Base-by-base conservation (phyloP, 2,888 invertebrate genomes). In the Empis stercorea region DNA sequence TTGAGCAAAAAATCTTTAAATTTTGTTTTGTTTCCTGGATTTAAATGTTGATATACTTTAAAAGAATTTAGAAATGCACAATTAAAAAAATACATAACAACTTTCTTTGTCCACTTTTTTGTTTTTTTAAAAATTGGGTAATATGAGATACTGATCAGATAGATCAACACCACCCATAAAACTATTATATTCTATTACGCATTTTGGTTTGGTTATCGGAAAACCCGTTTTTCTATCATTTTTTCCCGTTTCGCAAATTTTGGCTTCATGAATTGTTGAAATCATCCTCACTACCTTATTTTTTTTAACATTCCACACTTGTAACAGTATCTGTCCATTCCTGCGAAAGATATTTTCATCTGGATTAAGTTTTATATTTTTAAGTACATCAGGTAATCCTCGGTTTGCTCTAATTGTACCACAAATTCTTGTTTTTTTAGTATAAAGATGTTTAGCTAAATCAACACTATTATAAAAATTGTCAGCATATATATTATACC, bases 391-490 rank as follows among this genome's bases (percentile, higher is more conserved):
- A 42, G 42, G 42, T 23, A 42, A 17, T 42, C 23, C 42, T 16
- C 42, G 42, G 42, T 42, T 42, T 14, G 42, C 27, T 11, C 27
- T 27, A 10, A 42, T 42, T n/a, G 42, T 42, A 42, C 27, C 27
- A 42, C 42, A 42, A 17, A 44, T 44, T 17, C 32, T 32, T 2
- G 32, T 44, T 36, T 34, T n/a, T 17, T 16, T 9, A 17, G 9
- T 40, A 13, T 34, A 17, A 4, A 36, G 36, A 44, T 44, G 27
- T 14, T 44, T 44, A 7, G 44, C 16, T 17, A 44, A 44, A 34
- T 40, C 40, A 13, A 40, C 40, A 40, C 40, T 40, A 23, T 44
- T 44, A 44, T 36, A 44, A 44, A 44, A 44, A 15, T 44, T 44
- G 34, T 36, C 36, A 44, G 44, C 44, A 32, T 44, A 44, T 15